Conservation (phyloP, 1,140 invertebrate species). For the Triops longicaudatus region DNA sequence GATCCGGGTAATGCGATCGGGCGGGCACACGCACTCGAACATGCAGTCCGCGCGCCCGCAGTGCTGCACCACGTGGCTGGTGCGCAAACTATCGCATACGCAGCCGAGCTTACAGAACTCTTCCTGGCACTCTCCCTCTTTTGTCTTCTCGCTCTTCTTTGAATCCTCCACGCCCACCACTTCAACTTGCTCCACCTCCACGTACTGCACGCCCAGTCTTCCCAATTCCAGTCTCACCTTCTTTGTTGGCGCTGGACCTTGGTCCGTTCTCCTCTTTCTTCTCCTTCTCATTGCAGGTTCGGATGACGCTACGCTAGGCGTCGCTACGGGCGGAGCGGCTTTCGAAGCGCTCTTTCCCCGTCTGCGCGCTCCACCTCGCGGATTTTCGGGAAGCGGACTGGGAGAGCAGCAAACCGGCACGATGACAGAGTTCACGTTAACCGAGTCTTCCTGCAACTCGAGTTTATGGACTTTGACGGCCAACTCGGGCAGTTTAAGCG, state of each 20-base stretch:
- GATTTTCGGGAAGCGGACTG: no score
- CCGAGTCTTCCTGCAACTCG: not conserved
- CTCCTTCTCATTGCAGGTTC: no score
- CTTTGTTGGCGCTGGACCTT: not conserved
- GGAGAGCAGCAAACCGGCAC: not conserved
- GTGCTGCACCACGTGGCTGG: slow-evolving; percentile 1
- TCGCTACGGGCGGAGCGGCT: no score
- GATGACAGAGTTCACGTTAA: not conserved
- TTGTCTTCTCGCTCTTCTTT: not conserved
- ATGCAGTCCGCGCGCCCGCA: slow-evolving; percentile 18
- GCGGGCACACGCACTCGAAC: slow-evolving; percentile 18
- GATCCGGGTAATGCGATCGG: not conserved
- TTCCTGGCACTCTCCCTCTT: not conserved
- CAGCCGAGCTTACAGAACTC: slow-evolving; percentile 19
- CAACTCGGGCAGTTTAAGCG: not conserved
- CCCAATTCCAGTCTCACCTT: not conserved
- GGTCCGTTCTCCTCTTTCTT: not conserved
- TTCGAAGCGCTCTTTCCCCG: no score
- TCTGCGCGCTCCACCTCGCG: no score
- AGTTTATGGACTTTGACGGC: not conserved
- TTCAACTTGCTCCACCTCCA: not conserved
- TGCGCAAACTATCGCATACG: not conserved
- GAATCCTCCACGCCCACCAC: not conserved
- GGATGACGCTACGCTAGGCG: no score
- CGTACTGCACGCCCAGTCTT: not conserved